These are phyloP conservation scores for Latrodectus hesperus DNA, from an alignment of 2,888 invertebrate species.

Conservation along the genomic window DNA sequence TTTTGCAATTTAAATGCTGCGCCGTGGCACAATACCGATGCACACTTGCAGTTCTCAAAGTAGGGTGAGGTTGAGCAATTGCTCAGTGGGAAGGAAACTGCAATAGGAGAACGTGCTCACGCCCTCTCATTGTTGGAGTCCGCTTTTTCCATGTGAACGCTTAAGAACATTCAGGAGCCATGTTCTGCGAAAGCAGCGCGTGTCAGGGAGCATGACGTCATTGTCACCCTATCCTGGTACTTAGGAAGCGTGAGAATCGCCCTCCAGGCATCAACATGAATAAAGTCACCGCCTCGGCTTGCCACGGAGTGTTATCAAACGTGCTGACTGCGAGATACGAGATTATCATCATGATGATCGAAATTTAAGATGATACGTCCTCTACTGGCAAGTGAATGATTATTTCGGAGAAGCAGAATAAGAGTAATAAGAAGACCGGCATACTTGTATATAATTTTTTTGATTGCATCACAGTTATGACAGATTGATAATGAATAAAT, in stretches of 20 bases:
- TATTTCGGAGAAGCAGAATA: too few relatives aligned
- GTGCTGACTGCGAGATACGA: too few relatives aligned
- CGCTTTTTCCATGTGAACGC: constrained; percentile 28
- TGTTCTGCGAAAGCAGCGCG: constrained; percentile 22
- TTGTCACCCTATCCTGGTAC: constrained; percentile 38
- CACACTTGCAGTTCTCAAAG: neutral
- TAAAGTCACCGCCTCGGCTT: neutral
- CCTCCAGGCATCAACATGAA: neutral
- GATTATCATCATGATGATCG: too few relatives aligned
- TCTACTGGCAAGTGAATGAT: too few relatives aligned
- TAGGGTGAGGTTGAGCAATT: neutral
- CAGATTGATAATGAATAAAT: too few relatives aligned
- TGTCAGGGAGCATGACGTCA: constrained; percentile 37
- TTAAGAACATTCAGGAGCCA: constrained; percentile 10
- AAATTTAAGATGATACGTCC: too few relatives aligned
- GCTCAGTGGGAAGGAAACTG: neutral
- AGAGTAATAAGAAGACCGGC: too few relatives aligned
- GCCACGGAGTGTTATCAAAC: neutral
- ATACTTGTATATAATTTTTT: too few relatives aligned
- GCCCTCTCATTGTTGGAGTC: neutral
- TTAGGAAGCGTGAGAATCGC: constrained; percentile 41
- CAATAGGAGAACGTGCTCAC: constrained; percentile 5
- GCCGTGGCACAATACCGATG: neutral
- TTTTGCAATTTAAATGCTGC: neutral
- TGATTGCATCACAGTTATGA: too few relatives aligned